Evolutionary conservation across 2,113 vertebrate species (phyloP).

Genomic region (Phaethon lepturus): DNA sequence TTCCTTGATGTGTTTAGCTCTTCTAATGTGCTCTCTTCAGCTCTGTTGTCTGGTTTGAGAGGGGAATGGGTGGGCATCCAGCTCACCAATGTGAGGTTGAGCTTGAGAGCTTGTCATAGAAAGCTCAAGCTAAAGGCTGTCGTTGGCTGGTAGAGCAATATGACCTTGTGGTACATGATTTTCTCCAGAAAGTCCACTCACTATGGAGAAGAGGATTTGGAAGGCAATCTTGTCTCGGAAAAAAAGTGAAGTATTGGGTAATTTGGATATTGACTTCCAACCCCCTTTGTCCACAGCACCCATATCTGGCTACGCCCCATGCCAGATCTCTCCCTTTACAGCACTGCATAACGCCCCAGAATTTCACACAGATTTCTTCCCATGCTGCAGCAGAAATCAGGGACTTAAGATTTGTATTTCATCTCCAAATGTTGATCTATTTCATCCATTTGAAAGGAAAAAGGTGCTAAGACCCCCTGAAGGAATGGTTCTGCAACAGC

Average conservation of each 20-base stretch:
- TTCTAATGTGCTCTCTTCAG: background rate
- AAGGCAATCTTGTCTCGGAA: background rate
- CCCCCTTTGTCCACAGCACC: background rate
- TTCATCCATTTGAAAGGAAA: background rate
- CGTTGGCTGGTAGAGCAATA: background rate
- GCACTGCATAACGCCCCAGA: accelerated
- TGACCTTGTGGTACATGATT: accelerated
- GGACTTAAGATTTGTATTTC: background rate
- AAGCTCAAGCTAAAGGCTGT: background rate
- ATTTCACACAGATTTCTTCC: background rate
- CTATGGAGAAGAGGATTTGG: background rate
- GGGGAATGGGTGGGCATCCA: background rate
- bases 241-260: background rate
- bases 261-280: background rate
- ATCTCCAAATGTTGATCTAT: background rate
- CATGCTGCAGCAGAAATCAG: background rate
- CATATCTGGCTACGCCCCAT: background rate
- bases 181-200: background rate
- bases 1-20: background rate
- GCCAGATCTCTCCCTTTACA: background rate
- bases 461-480: background rate
- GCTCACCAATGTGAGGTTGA: background rate
- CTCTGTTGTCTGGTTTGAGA: background rate
- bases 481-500: background rate
- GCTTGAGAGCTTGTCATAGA: background rate